Conservation (phyloP, 2,797 vertebrate genomes). For the Esox lucius region DNA sequence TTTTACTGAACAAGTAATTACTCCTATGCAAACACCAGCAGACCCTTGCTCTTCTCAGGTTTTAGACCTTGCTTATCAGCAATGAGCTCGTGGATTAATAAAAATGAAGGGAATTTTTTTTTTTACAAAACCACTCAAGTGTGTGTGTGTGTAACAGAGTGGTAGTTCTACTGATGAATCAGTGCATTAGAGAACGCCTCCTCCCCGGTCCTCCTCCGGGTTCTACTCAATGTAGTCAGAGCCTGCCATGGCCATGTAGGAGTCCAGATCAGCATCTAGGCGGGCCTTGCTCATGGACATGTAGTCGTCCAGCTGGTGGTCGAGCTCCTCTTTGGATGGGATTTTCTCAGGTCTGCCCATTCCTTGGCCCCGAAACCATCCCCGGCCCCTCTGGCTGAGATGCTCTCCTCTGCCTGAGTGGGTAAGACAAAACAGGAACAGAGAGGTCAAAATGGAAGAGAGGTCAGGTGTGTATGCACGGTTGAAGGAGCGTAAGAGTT, state of each 20-base stretch:
- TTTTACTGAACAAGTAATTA: neutral
- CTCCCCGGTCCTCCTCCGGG: neutral
- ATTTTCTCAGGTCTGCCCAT: neutral
- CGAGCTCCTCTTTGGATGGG: slow-evolving; percentile 82
- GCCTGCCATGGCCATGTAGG: slow-evolving; percentile 86
- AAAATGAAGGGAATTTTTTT: neutral
- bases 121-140: neutral
- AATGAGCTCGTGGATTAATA: neutral
- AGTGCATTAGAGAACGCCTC: neutral
- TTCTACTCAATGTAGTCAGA: slow-evolving; percentile 67
- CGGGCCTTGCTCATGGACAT: slow-evolving; percentile 87
- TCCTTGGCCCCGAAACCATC: neutral
- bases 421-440: neutral
- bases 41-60: neutral
- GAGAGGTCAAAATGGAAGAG: neutral
- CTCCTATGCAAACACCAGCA: neutral
- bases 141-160: neutral
- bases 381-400: slow-evolving; percentile 25
- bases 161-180: neutral
- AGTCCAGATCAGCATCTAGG: slow-evolving; percentile 87
- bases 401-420: slow-evolving; percentile 74
- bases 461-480: neutral
- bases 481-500: neutral
- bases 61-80: neutral
- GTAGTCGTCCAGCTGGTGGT: slow-evolving; percentile 85